phyloP scores from a whole-genome alignment of 2,113 vertebrate genomes.

The Rhea americana region DNA sequence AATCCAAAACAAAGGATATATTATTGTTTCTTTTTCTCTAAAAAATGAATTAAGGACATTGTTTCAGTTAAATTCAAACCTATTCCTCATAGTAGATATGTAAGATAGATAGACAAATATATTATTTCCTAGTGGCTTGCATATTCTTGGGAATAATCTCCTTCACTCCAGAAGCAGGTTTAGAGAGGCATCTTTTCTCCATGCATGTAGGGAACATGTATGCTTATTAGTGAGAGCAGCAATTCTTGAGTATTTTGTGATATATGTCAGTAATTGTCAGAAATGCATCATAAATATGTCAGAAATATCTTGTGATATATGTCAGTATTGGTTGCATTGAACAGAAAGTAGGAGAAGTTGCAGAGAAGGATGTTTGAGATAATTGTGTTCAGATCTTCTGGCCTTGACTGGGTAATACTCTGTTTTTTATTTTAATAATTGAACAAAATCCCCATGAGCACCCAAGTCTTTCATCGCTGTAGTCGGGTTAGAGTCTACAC shows the following conservation, averaged over 20 bases:
- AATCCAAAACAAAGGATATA: not conserved
- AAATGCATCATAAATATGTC: too few relatives aligned
- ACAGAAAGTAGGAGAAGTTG: not conserved
- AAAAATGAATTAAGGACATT: not conserved
- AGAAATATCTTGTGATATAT: not conserved
- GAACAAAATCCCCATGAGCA: not conserved
- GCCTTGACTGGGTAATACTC: not conserved
- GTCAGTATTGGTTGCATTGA: not conserved
- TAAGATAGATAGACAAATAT: not conserved
- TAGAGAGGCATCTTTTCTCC: not conserved
- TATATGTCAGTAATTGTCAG: not conserved
- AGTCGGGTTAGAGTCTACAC: not conserved
- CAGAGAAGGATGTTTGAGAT: not conserved
- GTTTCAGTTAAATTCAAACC: not conserved
- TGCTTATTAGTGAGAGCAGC: not conserved
- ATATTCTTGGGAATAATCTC: not conserved
- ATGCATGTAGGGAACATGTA: accelerated
- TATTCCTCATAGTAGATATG: not conserved
- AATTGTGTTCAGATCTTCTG: not conserved
- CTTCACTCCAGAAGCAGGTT: not conserved
- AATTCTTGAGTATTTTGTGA: not conserved
- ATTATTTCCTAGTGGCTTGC: not conserved
- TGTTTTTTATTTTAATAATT: not conserved
- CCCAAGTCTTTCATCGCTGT: not conserved
- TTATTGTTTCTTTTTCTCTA: not conserved